Base-by-base conservation (phyloP, 2,888 invertebrate genomes). In the Linnaemya vulpina region DNA sequence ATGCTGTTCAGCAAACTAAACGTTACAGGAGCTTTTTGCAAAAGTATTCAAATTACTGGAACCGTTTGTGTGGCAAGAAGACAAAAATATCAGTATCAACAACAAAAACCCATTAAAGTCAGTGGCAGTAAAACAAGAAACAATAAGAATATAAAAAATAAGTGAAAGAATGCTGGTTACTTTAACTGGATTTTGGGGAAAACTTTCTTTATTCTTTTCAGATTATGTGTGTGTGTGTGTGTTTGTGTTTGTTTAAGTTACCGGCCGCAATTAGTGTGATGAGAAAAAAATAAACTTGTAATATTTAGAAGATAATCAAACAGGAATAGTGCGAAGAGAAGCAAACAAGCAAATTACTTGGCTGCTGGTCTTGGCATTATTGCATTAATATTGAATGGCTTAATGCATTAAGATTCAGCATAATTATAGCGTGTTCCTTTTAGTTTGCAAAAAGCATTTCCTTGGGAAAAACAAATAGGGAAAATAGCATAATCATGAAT, bases 121-220 rank as follows among this genome's bases (percentile, higher is more conserved):
- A 63, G 22, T n/a, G 74, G 1, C n/a, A 49, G 35, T 10, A 40
- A 40, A 55, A 22, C 2, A 55, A n/a, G 7, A 8, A 40, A 60
- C 2, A 51, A 74, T 40, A 40, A 40, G 9, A 74, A 63, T n/a
- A n/a, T n/a, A n/a, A n/a, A 63, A 25, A 51, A 25, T 17, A 58
- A 43, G 30, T 58, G n/a, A 49, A 60, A 46, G n/a, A 51, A 9
- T 17, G 63, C 53, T 75, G 63, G 55, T 20, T 13, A 55, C 20
- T 65, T 63, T 40, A 17, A 75, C 40, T 75, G 40, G 25, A 53
- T 63, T 63, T 53, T 51, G 11, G 51, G 4, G 1, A 20, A 62
- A 20, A 3, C 22, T 22, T 22, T 38, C 20, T n/a, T 22, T 70
- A n/a, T n/a, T n/a, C n/a, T 30, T 30, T 2, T 30, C 3, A 3